Base-by-base conservation (phyloP, 2,113 vertebrate genomes). In the Aleadryas rufinucha region DNA sequence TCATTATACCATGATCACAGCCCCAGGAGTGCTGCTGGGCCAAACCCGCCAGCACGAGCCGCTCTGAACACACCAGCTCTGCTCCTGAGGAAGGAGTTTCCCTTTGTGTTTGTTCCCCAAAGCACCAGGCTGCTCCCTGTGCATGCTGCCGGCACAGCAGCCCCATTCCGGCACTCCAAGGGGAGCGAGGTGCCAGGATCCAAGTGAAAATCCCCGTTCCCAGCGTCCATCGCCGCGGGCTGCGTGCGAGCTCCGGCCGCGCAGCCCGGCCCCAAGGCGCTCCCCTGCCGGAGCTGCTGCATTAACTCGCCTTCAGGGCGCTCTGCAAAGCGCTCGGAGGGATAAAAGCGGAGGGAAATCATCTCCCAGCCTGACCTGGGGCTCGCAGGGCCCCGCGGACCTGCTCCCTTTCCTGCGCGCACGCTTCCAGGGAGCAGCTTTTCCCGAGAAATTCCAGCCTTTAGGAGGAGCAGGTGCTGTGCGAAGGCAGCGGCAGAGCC, bases 161-260 rank as follows among this genome's bases (percentile, higher is more conserved):
- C 64, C 31, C 31, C 31, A 15, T 31, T 19, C 45, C 77, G 59
- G 37, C 30, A 3, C 5, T 11, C 18, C 20, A 2, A 6, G 70
- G 45, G 20, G 35, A 49, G 20, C 9, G 89, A 24, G 59, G 44
- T 33, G 49, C 56, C 11, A 5, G 47, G 16, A 41, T 9, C 28
- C n/a, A 6, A 13, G 3, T 2, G 3, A 16, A 22, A 42, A 0
- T 1, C 65, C 7, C 0, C 14, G 33, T 45, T 59, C 1, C 0
- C 39, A 13, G 16, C 42, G 7, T 9, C 74, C 41, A 0, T 9
- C 0, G 0, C 47, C 10, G 8, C 7, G 35, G 54, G 44, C 87
- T 85, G 77, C 3, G 24, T 79, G 81, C 0, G 3, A 91, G 84
- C 74, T 9, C 24, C 0, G 19, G 52, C 16, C 27, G 37, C 1